Percentiles rank a stretch among this genome's conserved stretches.
Conservation (phyloP, 1,140 invertebrate species). For the Brachionus koreanus region DNA sequence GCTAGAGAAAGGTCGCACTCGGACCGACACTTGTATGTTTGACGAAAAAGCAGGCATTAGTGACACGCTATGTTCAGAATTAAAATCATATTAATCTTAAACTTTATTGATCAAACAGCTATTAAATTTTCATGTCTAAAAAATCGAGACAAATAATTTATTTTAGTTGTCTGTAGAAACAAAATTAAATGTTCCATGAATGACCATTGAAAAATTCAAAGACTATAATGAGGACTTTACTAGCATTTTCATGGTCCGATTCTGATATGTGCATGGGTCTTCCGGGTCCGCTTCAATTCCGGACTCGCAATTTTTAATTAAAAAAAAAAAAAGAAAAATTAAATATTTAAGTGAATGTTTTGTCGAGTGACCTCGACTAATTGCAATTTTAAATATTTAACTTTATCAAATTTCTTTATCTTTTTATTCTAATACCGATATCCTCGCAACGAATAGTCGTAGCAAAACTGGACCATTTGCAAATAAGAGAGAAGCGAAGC, state of each 20-base stretch:
- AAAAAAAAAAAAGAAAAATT: neutral
- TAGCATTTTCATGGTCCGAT: neutral
- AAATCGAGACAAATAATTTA: neutral
- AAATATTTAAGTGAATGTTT: neutral
- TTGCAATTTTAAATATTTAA: neutral
- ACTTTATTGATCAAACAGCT: neutral
- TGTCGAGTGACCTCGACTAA: neutral
- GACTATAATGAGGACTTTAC: neutral
- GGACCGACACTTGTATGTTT: constrained; percentile 37
- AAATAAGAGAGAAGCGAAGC: neutral
- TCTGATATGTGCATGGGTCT: neutral
- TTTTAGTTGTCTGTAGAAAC: neutral
- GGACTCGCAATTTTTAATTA: neutral
- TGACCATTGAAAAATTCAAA: neutral
- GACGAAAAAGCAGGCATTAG: constrained; percentile 27
- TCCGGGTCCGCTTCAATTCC: neutral
- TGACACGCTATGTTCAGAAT: neutral
- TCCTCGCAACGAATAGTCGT: neutral
- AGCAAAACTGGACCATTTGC: neutral
- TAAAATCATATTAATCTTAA: constrained; percentile 1
- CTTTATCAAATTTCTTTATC: neutral
- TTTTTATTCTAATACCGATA: neutral
- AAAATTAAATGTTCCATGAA: neutral
- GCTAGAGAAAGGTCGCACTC: constrained; percentile 27
- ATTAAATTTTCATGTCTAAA: neutral